These are phyloP conservation scores for Miniopterus natalensis DNA, from an alignment of 2,113 vertebrate genomes.

Conservation along the genomic window DNA sequence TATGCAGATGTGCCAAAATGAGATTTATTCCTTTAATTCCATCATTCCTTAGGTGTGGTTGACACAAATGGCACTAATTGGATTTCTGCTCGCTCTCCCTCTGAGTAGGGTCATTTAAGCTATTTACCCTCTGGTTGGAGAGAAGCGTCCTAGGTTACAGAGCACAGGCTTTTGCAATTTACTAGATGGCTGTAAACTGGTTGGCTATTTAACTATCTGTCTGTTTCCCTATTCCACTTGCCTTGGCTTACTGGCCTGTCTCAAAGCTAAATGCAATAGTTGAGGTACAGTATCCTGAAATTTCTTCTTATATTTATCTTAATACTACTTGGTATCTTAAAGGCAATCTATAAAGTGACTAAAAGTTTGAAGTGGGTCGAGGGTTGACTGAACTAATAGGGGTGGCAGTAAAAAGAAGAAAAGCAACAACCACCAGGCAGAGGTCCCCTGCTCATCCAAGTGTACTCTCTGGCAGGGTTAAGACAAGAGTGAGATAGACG, in stretches of 20 bases:
- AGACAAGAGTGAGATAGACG: background rate
- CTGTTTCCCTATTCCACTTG: too few species aligned
- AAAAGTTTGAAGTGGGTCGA: constrained; percentile 46
- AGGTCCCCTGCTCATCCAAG: background rate
- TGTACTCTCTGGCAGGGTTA: background rate
- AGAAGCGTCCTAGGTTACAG: too few species aligned
- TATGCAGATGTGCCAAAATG: too few species aligned
- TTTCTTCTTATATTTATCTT: background rate
- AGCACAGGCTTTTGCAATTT: too few species aligned
- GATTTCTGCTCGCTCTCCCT: too few species aligned
- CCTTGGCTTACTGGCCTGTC: background rate
- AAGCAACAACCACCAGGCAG: background rate
- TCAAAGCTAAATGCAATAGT: background rate
- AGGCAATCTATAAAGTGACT: background rate
- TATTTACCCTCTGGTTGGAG: too few species aligned
- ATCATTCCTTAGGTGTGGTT: too few species aligned
- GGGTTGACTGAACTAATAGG: background rate
- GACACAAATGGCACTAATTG: too few species aligned
- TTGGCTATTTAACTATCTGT: too few species aligned
- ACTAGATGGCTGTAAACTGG: too few species aligned
- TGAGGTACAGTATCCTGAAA: background rate
- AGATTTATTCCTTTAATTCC: too few species aligned
- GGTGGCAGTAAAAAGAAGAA: background rate
- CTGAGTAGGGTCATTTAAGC: too few species aligned
- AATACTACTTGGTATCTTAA: background rate